Conservation (phyloP, 2,113 vertebrate species). For the Myotis yumanensis region DNA sequence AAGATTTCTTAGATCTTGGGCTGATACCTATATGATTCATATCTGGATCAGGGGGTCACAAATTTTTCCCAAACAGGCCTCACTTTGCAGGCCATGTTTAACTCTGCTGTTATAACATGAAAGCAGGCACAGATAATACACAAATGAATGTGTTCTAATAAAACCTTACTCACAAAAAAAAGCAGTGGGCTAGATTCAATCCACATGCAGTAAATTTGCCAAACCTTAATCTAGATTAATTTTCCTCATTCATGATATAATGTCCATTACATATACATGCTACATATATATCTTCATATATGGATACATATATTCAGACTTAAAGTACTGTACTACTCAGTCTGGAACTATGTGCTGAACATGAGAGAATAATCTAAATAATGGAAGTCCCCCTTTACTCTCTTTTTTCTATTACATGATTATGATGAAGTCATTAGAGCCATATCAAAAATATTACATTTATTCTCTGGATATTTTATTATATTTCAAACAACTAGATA, state of each 20-base stretch:
- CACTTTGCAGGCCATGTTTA: not conserved
- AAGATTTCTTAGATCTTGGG: conserved; percentile 26
- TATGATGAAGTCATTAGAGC: conserved; percentile 54
- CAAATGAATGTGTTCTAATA: conserved; percentile 50
- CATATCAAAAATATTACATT: conserved; percentile 61
- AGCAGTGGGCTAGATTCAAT: not conserved
- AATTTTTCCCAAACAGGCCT: not conserved
- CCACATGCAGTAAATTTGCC: not conserved
- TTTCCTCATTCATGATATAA: not conserved
- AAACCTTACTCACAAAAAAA: conserved; percentile 34
- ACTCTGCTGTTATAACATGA: not conserved
- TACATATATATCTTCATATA: not conserved
- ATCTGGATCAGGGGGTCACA: not conserved
- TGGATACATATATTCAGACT: not conserved
- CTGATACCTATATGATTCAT: not conserved
- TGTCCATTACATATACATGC: not conserved
- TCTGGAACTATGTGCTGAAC: conserved; percentile 34
- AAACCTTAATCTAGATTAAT: conserved; percentile 25
- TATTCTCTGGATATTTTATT: conserved; percentile 68
- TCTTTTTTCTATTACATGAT: conserved; percentile 50
- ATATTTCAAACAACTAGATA: conserved; percentile 69
- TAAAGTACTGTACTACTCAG: not conserved
- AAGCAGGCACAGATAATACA: not conserved
- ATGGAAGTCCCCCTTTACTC: conserved; percentile 29
- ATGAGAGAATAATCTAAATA: conserved; percentile 44